A percentile compares a stretch with the other conserved stretches of the same genome.
Conservation (phyloP, 2,797 vertebrate species). For the Microctenopoma steveboyesi region DNA sequence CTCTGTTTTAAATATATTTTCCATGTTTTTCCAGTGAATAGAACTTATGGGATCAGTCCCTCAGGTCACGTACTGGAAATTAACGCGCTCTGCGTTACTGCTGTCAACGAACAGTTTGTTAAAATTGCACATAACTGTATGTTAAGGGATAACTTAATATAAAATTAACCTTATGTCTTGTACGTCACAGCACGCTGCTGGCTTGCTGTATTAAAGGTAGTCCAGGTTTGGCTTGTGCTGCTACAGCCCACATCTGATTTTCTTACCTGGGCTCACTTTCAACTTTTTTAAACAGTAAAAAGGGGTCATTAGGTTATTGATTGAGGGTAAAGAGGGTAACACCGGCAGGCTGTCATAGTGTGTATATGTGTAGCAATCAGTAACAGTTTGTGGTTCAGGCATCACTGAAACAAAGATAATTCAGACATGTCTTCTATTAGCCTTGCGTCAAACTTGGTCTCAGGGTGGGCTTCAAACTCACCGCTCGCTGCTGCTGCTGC, state of each 20-base stretch:
- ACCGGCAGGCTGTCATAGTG: conserved; percentile 5
- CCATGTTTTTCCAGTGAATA: background rate
- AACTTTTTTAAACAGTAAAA: background rate
- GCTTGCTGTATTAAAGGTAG: background rate
- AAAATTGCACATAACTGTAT: background rate
- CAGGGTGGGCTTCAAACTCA: conserved; percentile 12
- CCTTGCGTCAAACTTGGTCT: background rate
- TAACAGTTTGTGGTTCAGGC: background rate
- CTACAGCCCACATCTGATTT: conserved; percentile 2
- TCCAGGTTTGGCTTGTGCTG: conserved; percentile 1
- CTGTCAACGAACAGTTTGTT: background rate
- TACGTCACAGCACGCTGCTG: background rate
- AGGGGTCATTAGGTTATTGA: conserved; percentile 51
- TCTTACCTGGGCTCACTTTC: background rate
- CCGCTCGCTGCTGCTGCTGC: conserved; percentile 10
- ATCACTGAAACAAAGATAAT: background rate
- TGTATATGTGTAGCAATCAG: background rate
- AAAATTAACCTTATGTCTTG: background rate
- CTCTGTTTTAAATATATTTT: background rate
- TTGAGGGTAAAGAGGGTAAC: conserved; percentile 42
- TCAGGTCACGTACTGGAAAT: background rate
- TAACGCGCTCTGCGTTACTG: background rate
- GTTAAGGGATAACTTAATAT: background rate
- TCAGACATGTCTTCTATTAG: background rate
- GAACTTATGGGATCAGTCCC: background rate